These are phyloP conservation scores for Ceryle rudis DNA, from an alignment of 2,797 vertebrate genomes.

Conservation along the genomic window DNA sequence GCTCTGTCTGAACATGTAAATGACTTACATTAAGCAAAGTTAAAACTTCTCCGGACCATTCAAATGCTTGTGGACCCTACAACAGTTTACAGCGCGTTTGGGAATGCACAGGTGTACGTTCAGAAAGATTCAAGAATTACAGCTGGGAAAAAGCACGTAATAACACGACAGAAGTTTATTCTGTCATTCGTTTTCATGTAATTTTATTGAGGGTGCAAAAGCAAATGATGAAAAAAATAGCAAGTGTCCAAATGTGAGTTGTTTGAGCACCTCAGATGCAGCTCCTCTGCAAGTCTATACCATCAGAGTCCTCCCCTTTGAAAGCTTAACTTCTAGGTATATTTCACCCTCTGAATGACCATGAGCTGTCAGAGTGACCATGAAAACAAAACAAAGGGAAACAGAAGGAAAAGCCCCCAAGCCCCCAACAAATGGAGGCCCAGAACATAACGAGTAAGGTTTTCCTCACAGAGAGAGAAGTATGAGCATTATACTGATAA, in stretches of 20 bases:
- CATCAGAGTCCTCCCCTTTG: not conserved
- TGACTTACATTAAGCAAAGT: not conserved
- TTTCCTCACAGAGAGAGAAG: not conserved
- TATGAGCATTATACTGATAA: not conserved
- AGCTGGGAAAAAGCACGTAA: not conserved
- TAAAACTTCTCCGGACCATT: conserved; percentile 10
- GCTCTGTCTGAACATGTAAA: conserved; percentile 10
- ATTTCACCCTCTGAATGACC: not conserved
- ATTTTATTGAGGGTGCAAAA: not conserved
- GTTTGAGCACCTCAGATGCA: not conserved
- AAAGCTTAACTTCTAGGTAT: not conserved
- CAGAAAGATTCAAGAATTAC: not conserved
- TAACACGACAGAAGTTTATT: not conserved
- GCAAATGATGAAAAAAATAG: not conserved
- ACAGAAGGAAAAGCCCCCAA: not conserved
- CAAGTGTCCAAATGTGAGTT: not conserved
- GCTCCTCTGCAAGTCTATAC: not conserved
- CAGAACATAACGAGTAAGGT: not conserved
- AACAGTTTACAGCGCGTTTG: not conserved
- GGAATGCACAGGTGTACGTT: not conserved
- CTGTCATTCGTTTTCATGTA: not conserved
- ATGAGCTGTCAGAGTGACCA: not conserved
- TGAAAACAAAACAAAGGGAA: not conserved
- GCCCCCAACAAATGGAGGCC: accelerated
- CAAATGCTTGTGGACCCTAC: not conserved